These are phyloP conservation scores for Tryphoninae sp. DNA, from an alignment of 2,888 invertebrate genomes.

Conservation along the genomic window DNA sequence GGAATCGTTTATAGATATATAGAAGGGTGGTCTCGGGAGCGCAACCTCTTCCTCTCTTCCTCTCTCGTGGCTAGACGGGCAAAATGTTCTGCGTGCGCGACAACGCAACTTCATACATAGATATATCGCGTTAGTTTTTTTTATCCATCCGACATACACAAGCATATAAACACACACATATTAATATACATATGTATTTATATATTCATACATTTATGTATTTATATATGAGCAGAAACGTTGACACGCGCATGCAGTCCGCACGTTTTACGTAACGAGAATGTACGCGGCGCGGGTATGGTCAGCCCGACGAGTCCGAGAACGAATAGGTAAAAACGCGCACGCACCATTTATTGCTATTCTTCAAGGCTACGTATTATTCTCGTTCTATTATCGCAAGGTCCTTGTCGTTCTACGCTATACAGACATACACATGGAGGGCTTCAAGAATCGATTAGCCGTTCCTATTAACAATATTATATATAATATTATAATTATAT, in stretches of 20 bases:
- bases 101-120: not conserved
- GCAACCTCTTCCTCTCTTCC: not conserved
- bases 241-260: not conserved
- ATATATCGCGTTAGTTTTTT: not conserved
- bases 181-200: not conserved
- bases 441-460: slow-evolving; percentile 42
- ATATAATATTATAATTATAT: not conserved
- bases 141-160: not conserved
- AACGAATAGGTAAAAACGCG: not conserved
- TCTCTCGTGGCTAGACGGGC: not conserved
- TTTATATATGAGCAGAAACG: not conserved
- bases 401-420: slow-evolving; percentile 18
- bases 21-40: not conserved
- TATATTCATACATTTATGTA: not conserved
- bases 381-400: slow-evolving; percentile 43
- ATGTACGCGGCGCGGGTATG: not conserved
- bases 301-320: not conserved
- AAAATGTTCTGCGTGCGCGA: slow-evolving; percentile 25
- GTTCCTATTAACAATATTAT: too few species aligned
- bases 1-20: slow-evolving; percentile 16
- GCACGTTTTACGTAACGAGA: slow-evolving; percentile 31
- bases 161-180: not conserved
- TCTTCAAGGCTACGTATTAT: slow-evolving; percentile 40
- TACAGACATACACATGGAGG: not conserved
- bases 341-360: slow-evolving; percentile 56